phyloP scores from a whole-genome alignment of 2,888 invertebrate species.

The Leptura quadrifasciata region DNA sequence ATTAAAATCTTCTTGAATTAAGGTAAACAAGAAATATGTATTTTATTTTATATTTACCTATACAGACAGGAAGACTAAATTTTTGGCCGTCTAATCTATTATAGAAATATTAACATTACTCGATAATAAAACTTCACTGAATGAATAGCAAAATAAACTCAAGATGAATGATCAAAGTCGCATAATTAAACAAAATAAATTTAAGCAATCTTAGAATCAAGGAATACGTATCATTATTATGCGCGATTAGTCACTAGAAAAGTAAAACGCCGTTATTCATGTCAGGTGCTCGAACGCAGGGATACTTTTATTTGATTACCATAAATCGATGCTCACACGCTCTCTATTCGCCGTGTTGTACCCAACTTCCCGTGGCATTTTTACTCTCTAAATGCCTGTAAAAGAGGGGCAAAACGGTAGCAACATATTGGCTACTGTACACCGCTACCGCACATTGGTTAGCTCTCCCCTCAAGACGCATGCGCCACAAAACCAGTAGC shows the following conservation, averaged over 20 bases:
- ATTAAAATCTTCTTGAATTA: no score
- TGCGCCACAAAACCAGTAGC: constrained; percentile 34
- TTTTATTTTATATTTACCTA: no score
- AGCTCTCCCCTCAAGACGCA: constrained; percentile 20
- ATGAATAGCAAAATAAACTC: no score
- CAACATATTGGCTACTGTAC: constrained; percentile 48
- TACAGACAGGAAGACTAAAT: no score
- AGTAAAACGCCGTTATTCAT: background rate
- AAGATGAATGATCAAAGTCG: no score
- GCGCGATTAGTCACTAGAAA: background rate
- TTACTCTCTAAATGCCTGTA: constrained; percentile 27
- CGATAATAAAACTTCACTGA: no score
- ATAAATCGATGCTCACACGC: background rate
- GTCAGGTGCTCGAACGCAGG: background rate
- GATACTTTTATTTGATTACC: background rate
- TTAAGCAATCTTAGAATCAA: no score
- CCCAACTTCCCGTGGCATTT: constrained; percentile 23
- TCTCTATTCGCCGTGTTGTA: background rate
- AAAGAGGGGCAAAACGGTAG: constrained; percentile 52
- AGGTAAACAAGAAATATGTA: no score
- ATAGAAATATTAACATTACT: no score
- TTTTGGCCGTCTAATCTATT: no score
- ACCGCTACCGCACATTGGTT: constrained; percentile 47
- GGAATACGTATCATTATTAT: no score
- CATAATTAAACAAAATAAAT: no score